Evolutionary conservation across 2,888 invertebrate genomes (phyloP).

Genomic region (Charanyca ferruginea): DNA sequence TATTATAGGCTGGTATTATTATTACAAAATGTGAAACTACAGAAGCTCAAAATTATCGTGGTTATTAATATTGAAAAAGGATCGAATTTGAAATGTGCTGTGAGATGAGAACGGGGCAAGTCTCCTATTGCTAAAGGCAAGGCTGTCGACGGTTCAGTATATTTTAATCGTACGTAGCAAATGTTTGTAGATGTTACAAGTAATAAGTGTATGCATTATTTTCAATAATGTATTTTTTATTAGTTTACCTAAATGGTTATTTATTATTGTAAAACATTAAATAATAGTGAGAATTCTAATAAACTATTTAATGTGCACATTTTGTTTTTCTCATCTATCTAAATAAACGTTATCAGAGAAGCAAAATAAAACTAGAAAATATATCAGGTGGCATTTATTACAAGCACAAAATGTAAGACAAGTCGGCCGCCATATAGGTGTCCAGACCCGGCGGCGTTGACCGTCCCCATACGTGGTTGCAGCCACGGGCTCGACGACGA

Average conservation of each 20-base stretch:
- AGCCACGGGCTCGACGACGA: constrained; percentile 66
- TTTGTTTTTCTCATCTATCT: constrained; percentile 3
- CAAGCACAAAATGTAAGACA: constrained; percentile 69
- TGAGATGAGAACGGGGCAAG: constrained; percentile 4
- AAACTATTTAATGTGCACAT: constrained; percentile 34
- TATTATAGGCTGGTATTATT: too few relatives aligned
- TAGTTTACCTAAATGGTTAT: constrained; percentile 36
- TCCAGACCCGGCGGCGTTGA: constrained; percentile 86
- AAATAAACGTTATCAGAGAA: background rate
- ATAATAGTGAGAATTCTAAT: constrained; percentile 32
- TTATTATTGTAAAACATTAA: constrained; percentile 10
- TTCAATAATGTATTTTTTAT: constrained; percentile 30
- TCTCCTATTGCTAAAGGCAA: constrained; percentile 22
- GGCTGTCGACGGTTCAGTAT: constrained; percentile 21
- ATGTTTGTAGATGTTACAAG: constrained; percentile 40
- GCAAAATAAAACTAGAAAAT: constrained; percentile 43
- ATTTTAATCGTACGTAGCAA: background rate
- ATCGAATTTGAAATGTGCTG: constrained; percentile 38
- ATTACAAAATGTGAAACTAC: background rate
- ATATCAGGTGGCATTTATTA: constrained; percentile 79
- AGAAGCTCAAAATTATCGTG: constrained; percentile 5
- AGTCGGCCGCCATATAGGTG: constrained; percentile 86
- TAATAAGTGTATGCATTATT: constrained; percentile 15
- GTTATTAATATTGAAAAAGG: constrained; percentile 13
- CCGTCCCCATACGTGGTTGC: constrained; percentile 65